phyloP scores from a whole-genome alignment of 2,888 invertebrate genomes.

The Calameuta pallipes region DNA sequence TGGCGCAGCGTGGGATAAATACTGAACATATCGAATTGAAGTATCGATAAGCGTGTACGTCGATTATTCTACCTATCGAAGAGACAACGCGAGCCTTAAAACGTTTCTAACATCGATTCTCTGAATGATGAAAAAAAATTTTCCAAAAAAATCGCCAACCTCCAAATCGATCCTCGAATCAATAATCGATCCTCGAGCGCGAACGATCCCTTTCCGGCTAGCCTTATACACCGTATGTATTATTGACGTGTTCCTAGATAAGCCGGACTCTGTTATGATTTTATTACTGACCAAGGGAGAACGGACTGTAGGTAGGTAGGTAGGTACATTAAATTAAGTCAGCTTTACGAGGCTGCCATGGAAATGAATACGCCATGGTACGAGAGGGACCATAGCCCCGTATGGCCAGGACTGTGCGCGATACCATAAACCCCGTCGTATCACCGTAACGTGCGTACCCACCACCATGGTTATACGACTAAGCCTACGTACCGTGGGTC shows the following conservation, averaged over 20 bases:
- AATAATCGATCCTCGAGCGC: neutral
- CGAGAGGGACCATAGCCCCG: constrained; percentile 21
- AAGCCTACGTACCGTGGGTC: neutral
- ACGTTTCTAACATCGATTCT: neutral
- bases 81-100: neutral
- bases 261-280: constrained; percentile 31
- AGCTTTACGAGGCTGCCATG: constrained; percentile 57
- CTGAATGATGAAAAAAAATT: neutral
- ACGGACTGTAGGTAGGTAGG: constrained; percentile 15
- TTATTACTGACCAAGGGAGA: constrained; percentile 30
- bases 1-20: neutral
- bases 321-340: constrained; percentile 57
- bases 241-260: constrained; percentile 23
- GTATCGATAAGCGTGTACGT: neutral
- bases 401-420: constrained; percentile 43
- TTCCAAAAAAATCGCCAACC: too few relatives aligned
- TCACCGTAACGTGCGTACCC: constrained; percentile 46
- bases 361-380: constrained; percentile 54
- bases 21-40: neutral
- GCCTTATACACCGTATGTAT: constrained; percentile 18
- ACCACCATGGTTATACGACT: constrained; percentile 2
- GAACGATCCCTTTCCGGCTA: neutral
- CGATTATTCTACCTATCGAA: neutral
- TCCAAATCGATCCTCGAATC: neutral
- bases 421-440: constrained; percentile 51